A percentile compares a stretch with the other conserved stretches of the same genome.
Evolutionary conservation across 2,888 invertebrate genomes (phyloP).

Genomic region (Caenorhabditis uteleia): DNA sequence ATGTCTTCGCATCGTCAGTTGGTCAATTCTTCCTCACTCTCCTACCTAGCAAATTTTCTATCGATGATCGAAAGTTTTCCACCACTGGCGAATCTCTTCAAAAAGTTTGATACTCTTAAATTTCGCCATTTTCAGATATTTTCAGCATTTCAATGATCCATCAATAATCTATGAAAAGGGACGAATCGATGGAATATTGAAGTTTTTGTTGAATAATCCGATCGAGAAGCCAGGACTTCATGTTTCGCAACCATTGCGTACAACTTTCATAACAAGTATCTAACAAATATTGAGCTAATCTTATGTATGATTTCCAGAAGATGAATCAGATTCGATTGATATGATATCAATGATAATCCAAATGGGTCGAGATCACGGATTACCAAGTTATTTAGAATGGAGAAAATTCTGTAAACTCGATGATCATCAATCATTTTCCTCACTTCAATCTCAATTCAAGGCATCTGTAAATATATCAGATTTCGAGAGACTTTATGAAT

Average conservation of each 20-base stretch:
- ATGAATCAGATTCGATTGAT: constrained; percentile 42
- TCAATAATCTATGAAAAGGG: constrained; percentile 40
- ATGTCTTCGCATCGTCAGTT: constrained; percentile 78
- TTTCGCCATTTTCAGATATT: background rate
- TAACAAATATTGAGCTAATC: background rate
- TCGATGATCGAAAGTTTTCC: constrained; percentile 12
- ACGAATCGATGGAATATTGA: constrained; percentile 43
- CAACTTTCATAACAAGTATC: constrained; percentile 48
- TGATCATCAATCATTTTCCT: constrained; percentile 33
- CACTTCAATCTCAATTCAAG: constrained; percentile 39
- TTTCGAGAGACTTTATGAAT: constrained; percentile 40
- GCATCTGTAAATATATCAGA: constrained; percentile 33
- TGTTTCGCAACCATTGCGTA: constrained; percentile 53
- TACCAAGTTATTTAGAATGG: constrained; percentile 60
- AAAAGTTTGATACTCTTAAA: background rate
- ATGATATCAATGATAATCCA: constrained; percentile 63
- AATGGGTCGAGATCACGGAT: constrained; percentile 66
- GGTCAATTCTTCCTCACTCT: constrained; percentile 67
- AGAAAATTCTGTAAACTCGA: constrained; percentile 60
- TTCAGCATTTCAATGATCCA: constrained; percentile 47
- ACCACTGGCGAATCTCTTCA: constrained; percentile 8
- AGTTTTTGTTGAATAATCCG: constrained; percentile 57
- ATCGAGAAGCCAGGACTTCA: constrained; percentile 58
- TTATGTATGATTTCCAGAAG: constrained; percentile 8
- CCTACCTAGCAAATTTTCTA: constrained; percentile 43